Conservation (phyloP, 2,888 invertebrate species). For the Liposcelis brunnea region DNA sequence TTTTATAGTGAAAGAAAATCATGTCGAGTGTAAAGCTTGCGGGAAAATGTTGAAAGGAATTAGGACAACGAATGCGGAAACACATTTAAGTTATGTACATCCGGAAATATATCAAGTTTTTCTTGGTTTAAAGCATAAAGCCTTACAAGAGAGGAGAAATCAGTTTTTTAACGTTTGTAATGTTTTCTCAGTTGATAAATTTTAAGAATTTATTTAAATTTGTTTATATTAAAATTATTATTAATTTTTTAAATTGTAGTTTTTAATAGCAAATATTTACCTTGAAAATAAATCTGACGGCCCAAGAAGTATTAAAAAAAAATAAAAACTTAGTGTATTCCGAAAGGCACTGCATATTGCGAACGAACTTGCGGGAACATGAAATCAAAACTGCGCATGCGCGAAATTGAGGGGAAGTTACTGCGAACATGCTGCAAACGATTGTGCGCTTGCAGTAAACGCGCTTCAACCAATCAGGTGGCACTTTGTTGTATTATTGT, state of each 20-base stretch:
- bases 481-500: too few relatives aligned
- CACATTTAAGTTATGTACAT: constrained; percentile 1
- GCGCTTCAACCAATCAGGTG: too few relatives aligned
- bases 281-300: too few relatives aligned
- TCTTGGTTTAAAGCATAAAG: neutral
- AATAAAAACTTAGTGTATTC: too few relatives aligned
- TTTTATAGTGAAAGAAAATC: neutral
- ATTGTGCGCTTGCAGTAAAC: too few relatives aligned
- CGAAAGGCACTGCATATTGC: too few relatives aligned
- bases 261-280: too few relatives aligned
- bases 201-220: neutral
- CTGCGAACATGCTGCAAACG: too few relatives aligned
- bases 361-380: too few relatives aligned
- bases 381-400: too few relatives aligned
- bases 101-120: neutral
- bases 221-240: neutral
- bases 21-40: neutral
- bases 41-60: constrained; percentile 3
- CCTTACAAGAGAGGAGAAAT: neutral
- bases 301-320: too few relatives aligned
- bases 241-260: neutral
- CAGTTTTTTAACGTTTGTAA: neutral
- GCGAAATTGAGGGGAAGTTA: too few relatives aligned
- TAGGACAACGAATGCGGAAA: constrained; percentile 1
- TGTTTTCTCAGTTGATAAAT: neutral